phyloP scores from a whole-genome alignment of 1,140 invertebrate genomes.

The Drosophila azteca region DNA sequence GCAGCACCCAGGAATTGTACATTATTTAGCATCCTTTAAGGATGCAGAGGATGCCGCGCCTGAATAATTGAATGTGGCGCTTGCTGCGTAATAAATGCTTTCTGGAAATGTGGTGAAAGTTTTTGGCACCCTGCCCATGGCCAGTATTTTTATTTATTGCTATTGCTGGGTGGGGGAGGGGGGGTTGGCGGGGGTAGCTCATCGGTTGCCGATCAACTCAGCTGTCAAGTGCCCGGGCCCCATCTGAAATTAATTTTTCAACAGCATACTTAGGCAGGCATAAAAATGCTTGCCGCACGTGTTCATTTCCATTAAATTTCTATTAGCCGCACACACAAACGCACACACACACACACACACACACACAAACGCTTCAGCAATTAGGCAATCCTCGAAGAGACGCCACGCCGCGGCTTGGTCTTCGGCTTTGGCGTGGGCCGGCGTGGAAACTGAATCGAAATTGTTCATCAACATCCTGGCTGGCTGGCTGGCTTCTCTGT shows the following conservation, averaged over 20 bases:
- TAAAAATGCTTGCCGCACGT: slow-evolving; percentile 56
- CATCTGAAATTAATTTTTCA: slow-evolving; percentile 54
- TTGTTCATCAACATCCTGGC: slow-evolving; percentile 37
- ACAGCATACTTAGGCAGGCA: slow-evolving; percentile 31
- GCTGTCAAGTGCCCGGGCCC: slow-evolving; percentile 33
- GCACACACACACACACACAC: too few relatives aligned
- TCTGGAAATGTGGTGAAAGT: slow-evolving; percentile 75
- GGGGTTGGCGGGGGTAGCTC: slow-evolving; percentile 22
- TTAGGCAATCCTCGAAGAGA: slow-evolving; percentile 49
- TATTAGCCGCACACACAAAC: slow-evolving; percentile 35
- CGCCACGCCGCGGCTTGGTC: too few relatives aligned
- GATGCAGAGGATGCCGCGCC: slow-evolving; percentile 58
- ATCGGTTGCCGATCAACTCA: slow-evolving; percentile 56
- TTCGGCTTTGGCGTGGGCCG: not conserved
- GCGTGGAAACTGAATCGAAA: slow-evolving; percentile 14
- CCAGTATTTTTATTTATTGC: slow-evolving; percentile 57
- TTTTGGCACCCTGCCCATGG: slow-evolving; percentile 49
- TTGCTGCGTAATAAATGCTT: slow-evolving; percentile 80
- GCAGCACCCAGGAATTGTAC: slow-evolving; percentile 57
- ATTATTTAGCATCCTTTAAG: slow-evolving; percentile 73
- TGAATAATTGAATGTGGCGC: slow-evolving; percentile 81
- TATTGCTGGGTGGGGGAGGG: not conserved
- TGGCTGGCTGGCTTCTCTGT: too few relatives aligned
- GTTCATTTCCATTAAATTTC: slow-evolving; percentile 75
- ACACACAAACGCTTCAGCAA: slow-evolving; percentile 49